Evolutionary conservation across 1,140 invertebrate species (phyloP).

Genomic region (Neuroterus valhalla): DNA sequence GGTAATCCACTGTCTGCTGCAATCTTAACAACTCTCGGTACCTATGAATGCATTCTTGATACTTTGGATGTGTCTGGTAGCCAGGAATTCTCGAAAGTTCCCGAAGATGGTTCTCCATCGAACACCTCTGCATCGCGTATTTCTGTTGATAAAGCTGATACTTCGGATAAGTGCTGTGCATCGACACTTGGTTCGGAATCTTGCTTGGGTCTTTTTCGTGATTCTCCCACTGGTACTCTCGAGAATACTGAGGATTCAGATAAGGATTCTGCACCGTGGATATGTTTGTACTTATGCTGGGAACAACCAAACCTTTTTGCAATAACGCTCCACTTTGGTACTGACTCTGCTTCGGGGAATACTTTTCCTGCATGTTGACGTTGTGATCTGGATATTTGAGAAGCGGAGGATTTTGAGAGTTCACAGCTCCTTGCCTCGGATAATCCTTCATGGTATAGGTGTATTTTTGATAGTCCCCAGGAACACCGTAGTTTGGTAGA

Average conservation of each 20-base stretch:
- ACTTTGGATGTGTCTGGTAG: slow-evolving; percentile 69
- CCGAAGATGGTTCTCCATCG: slow-evolving; percentile 66
- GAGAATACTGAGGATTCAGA: slow-evolving; percentile 56
- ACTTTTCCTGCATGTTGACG: slow-evolving; percentile 62
- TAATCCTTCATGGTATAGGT: slow-evolving; percentile 64
- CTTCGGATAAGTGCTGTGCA: slow-evolving; percentile 49
- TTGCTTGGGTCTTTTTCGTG: slow-evolving; percentile 53
- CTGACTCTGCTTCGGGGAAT: slow-evolving; percentile 59
- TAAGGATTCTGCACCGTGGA: slow-evolving; percentile 63
- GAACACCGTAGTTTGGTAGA: slow-evolving; percentile 64
- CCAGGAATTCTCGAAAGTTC: slow-evolving; percentile 66
- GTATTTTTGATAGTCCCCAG: slow-evolving; percentile 67
- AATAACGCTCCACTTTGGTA: slow-evolving; percentile 62
- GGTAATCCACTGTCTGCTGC: slow-evolving; percentile 67
- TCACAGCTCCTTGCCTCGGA: slow-evolving; percentile 39
- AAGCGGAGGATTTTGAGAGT: slow-evolving; percentile 54
- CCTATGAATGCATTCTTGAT: slow-evolving; percentile 68
- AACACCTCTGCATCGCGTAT: slow-evolving; percentile 65
- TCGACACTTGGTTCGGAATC: slow-evolving; percentile 40
- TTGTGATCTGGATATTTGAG: slow-evolving; percentile 65
- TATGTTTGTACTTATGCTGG: slow-evolving; percentile 46
- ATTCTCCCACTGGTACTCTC: slow-evolving; percentile 58
- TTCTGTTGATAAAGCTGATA: slow-evolving; percentile 68
- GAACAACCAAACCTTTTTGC: slow-evolving; percentile 52
- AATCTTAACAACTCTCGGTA: slow-evolving; percentile 66